These are phyloP conservation scores for Ameiurus melas DNA, from an alignment of 2,113 vertebrate species.

Conservation along the genomic window DNA sequence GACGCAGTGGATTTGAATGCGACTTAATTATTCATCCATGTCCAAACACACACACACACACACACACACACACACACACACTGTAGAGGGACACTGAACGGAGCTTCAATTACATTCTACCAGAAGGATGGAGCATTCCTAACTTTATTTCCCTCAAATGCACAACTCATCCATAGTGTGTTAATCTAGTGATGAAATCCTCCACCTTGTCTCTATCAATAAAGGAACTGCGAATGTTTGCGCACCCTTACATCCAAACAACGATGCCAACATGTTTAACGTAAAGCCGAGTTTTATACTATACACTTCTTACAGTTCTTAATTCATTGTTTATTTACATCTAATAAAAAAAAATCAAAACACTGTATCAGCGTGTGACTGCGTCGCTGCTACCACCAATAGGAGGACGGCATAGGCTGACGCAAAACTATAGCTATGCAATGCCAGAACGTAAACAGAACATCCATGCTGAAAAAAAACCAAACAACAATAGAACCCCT, in stretches of 20 bases:
- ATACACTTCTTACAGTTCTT: not conserved
- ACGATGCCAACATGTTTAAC: not conserved
- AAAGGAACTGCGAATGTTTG: not conserved
- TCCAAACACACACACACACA: conserved; percentile 85
- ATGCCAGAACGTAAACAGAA: too few species aligned
- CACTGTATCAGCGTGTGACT: not conserved
- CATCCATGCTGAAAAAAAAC: too few species aligned
- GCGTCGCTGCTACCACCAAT: not conserved
- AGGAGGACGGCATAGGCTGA: not conserved
- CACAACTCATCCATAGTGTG: not conserved
- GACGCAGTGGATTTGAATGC: conserved; percentile 80
- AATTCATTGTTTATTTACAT: too few species aligned
- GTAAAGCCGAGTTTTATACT: not conserved
- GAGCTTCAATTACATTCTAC: not conserved
- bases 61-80: conserved; percentile 49
- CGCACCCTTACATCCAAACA: not conserved
- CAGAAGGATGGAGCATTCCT: not conserved
- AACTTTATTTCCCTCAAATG: not conserved
- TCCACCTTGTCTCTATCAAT: not conserved
- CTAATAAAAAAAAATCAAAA: not conserved
- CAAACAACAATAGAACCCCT: too few species aligned
- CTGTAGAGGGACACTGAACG: conserved; percentile 32
- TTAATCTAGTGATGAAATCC: not conserved
- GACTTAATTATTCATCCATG: conserved; percentile 81
- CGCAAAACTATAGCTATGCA: not conserved